phyloP scores from a whole-genome alignment of 2,797 vertebrate genomes.

The Manis crassicaudata region DNA sequence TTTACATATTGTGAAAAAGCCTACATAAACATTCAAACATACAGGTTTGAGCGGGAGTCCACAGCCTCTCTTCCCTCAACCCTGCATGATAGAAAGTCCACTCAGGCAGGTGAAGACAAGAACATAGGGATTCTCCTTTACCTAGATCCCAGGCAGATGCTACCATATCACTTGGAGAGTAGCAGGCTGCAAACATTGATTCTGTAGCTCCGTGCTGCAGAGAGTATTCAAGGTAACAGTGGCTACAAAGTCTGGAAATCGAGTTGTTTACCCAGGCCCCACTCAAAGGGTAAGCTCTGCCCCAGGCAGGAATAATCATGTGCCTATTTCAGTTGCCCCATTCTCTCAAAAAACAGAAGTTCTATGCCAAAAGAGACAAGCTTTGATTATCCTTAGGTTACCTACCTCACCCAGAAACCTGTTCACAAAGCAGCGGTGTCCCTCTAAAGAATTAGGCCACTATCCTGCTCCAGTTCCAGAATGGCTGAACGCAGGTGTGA shows the following conservation, averaged over 20 bases:
- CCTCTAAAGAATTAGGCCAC: background rate
- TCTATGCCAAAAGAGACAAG: background rate
- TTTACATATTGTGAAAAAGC: background rate
- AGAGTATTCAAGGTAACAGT: background rate
- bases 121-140: background rate
- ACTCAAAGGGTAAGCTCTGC: background rate
- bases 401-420: background rate
- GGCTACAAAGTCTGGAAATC: background rate
- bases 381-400: background rate
- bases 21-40: background rate
- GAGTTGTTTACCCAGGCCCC: background rate
- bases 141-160: no score
- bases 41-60: background rate
- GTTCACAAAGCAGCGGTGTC: background rate
- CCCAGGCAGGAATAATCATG: background rate
- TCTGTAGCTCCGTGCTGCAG: background rate
- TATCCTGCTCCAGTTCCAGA: background rate
- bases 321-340: background rate
- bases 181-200: background rate
- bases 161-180: background rate
- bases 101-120: background rate
- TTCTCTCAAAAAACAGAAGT: background rate
- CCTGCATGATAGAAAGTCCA: background rate
- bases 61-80: background rate
- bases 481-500: background rate